These are phyloP conservation scores for Vicugna pacos DNA, from an alignment of 2,113 vertebrate genomes.

Conservation along the genomic window DNA sequence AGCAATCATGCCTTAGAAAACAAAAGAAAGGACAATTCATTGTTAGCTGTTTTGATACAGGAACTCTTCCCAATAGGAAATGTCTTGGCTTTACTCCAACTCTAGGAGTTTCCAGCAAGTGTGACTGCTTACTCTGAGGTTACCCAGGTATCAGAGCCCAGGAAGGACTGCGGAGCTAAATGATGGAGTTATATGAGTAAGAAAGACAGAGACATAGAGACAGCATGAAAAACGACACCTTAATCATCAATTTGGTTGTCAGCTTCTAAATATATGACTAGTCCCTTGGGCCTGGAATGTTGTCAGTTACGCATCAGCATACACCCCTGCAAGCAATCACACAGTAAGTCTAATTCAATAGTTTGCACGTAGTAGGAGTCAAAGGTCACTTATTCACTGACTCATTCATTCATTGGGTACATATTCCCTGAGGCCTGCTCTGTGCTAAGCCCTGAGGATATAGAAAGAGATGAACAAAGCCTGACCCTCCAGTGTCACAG, in stretches of 20 bases:
- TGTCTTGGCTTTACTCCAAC: slow-evolving; percentile 34
- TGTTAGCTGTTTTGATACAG: slow-evolving; percentile 40
- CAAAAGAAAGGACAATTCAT: slow-evolving; percentile 19
- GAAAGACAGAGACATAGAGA: not conserved
- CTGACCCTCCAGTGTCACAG: not conserved
- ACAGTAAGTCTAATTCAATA: not conserved
- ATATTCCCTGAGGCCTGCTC: not conserved
- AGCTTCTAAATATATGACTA: slow-evolving; percentile 33
- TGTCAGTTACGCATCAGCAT: not conserved
- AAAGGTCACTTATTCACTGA: slow-evolving; percentile 19
- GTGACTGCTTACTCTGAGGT: slow-evolving; percentile 34
- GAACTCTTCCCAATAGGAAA: slow-evolving; percentile 52
- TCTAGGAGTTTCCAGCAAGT: slow-evolving; percentile 35
- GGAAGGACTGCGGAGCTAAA: slow-evolving; percentile 3
- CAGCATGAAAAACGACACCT: not conserved
- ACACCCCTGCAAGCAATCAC: not conserved
- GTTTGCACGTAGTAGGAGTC: not conserved
- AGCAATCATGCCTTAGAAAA: slow-evolving; percentile 36
- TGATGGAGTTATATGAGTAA: not conserved
- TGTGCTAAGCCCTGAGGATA: not conserved
- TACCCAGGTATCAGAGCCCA: not conserved
- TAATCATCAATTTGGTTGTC: slow-evolving; percentile 10
- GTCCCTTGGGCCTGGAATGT: not conserved
- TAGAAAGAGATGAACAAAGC: not conserved
- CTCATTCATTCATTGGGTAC: not conserved